Percentiles rank a stretch among this genome's conserved stretches.
These are phyloP conservation scores for Gastrophryne carolinensis DNA, from an alignment of 2,797 vertebrate genomes.

Conservation along the genomic window DNA sequence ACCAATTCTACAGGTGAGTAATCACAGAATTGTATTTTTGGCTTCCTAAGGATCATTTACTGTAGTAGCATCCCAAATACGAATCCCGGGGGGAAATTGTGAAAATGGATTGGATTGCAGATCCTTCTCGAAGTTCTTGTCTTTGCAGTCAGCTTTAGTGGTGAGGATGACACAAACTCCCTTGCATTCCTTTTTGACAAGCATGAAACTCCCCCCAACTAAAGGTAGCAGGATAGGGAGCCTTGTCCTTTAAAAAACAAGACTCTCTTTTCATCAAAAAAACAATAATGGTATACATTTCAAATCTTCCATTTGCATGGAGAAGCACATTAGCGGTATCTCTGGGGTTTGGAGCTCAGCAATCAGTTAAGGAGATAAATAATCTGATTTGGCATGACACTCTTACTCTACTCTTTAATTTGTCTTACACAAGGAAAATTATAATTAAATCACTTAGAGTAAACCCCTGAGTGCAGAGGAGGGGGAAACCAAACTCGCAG, in stretches of 20 bases:
- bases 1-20: no score
- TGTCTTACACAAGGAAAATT: slow-evolving; percentile 88
- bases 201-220: no score
- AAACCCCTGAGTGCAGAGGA: slow-evolving; percentile 79
- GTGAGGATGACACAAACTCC: no score
- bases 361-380: slow-evolving; percentile 96
- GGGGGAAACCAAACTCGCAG: slow-evolving; percentile 65
- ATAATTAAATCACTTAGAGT: slow-evolving; percentile 97
- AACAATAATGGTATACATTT: slow-evolving; percentile 15
- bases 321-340: slow-evolving; percentile 73
- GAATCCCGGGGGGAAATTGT: no score
- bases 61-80: no score
- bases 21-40: no score
- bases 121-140: no score
- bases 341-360: slow-evolving; percentile 84
- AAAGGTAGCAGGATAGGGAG: neutral
- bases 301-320: slow-evolving; percentile 53
- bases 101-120: no score
- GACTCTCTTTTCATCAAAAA: neutral
- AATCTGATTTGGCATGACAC: slow-evolving; percentile 89
- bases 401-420: slow-evolving; percentile 90
- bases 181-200: no score
- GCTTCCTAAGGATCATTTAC: no score
- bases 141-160: no score
- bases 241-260: neutral